Base-by-base conservation (phyloP, 2,113 vertebrate genomes). In the Orcinus orca region DNA sequence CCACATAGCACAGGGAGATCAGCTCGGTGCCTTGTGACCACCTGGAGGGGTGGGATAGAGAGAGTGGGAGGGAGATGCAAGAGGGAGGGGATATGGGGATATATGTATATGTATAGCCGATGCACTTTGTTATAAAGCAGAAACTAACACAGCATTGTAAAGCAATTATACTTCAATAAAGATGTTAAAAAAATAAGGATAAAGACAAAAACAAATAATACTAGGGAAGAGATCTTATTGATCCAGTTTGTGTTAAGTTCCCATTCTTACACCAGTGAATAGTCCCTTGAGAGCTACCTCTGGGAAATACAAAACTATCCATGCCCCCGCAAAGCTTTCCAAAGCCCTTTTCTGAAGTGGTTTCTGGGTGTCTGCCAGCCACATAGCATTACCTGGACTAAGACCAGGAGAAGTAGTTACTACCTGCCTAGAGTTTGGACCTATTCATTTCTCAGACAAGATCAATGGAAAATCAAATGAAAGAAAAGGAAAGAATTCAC, bases 361-460 rank as follows among this genome's bases (percentile, higher is more conserved):
- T 80, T 93, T 87, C 38, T 93, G 67, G 8, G 18, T 80, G 5
- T 68, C 71, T 70, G 21, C 6, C 50, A 94, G 6, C 9, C 47
- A 80, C 29, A 65, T 15, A 93, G 8, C n/a, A 68, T 89, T 77
- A 38, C 26, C 13, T 85, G n/a, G 33, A 93, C 20, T 63, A 44
- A 41, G 25, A 81, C 12, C 67, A 84, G 8, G 20, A 90, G 41
- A 81, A 77, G 21, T 81, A 53, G 9, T 67, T 76, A 55, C 29
- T 68, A 14, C 9, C 55, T 71, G 3, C 33, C 58, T 96, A 6
- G 23, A 47, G 53, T 86, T 88, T 96, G 36, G 41, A 87, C 33
- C 21, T 92, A 29, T 74, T 96, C 14, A 21, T 73, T 87, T 93
- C 20, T 81, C 68, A 95, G 86, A 87, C 11, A 92, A 96, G 63